These are phyloP conservation scores for Protonemura montana DNA, from an alignment of 2,888 invertebrate species.

Conservation along the genomic window DNA sequence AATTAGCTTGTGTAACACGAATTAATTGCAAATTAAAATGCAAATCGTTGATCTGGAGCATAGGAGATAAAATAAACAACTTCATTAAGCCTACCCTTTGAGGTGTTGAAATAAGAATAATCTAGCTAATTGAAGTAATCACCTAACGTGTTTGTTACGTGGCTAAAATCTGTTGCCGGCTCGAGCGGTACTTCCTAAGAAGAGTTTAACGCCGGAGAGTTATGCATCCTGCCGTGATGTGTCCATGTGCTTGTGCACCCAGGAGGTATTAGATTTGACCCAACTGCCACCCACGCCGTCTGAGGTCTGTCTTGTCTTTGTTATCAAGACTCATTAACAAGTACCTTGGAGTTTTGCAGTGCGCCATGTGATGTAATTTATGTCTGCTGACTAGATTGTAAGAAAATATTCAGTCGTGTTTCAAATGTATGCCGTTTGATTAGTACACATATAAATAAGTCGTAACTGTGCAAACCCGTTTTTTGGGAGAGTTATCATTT, in stretches of 20 bases:
- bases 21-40: conserved; percentile 7
- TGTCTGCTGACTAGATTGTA: not conserved
- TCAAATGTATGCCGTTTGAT: not conserved
- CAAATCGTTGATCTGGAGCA: not conserved
- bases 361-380: not conserved
- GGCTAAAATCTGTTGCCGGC: not conserved
- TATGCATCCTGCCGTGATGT: not conserved
- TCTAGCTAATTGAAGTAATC: not conserved
- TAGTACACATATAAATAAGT: not conserved
- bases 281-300: not conserved
- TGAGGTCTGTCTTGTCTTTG: not conserved
- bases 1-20: not conserved
- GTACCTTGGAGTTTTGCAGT: not conserved
- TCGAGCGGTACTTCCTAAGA: not conserved
- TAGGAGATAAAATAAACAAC: conserved; percentile 4
- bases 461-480: too few species aligned
- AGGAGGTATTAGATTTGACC: not conserved
- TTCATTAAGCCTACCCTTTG: conserved; percentile 12
- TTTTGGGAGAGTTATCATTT: too few species aligned
- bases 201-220: not conserved
- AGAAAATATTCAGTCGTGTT: not conserved
- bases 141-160: not conserved
- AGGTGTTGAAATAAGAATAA: conserved; percentile 5
- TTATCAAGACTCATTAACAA: not conserved
- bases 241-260: not conserved